Conservation (phyloP, 2,888 invertebrate genomes). For the Leucania comma region DNA sequence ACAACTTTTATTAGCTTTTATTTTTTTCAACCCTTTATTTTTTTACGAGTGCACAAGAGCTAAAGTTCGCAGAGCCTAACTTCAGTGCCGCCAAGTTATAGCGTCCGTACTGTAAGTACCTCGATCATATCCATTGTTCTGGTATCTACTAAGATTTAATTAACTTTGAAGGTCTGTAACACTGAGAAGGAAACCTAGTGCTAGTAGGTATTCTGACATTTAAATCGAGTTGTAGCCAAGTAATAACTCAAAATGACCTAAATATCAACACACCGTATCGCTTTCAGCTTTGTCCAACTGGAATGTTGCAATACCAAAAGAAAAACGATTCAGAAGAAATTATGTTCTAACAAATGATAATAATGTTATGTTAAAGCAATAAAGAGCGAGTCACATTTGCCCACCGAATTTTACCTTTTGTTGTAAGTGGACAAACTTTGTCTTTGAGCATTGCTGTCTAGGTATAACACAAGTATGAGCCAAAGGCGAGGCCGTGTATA, state of each 20-base stretch:
- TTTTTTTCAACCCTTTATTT: too few species aligned
- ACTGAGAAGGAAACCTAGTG: neutral
- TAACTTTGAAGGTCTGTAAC: neutral
- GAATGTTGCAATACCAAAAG: conserved; percentile 30
- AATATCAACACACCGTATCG: conserved; percentile 26
- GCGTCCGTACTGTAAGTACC: conserved; percentile 11
- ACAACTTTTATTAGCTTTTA: too few species aligned
- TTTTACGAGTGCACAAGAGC: too few species aligned
- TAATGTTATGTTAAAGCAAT: neutral
- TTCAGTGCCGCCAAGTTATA: too few species aligned
- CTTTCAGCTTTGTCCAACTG: conserved; percentile 15
- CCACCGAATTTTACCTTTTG: neutral
- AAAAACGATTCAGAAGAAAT: neutral
- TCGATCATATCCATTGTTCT: neutral
- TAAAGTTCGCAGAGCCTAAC: too few species aligned
- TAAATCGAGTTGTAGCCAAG: neutral
- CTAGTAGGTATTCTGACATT: neutral
- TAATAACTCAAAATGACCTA: conserved; percentile 35
- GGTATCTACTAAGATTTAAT: neutral
- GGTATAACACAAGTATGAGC: too few species aligned
- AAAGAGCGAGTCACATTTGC: neutral
- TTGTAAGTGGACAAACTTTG: too few species aligned
- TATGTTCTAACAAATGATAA: conserved; percentile 23
- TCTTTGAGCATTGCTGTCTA: too few species aligned
- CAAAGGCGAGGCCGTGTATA: too few species aligned